phyloP scores from a whole-genome alignment of 2,113 vertebrate genomes.

The Pseudopipra pipra region DNA sequence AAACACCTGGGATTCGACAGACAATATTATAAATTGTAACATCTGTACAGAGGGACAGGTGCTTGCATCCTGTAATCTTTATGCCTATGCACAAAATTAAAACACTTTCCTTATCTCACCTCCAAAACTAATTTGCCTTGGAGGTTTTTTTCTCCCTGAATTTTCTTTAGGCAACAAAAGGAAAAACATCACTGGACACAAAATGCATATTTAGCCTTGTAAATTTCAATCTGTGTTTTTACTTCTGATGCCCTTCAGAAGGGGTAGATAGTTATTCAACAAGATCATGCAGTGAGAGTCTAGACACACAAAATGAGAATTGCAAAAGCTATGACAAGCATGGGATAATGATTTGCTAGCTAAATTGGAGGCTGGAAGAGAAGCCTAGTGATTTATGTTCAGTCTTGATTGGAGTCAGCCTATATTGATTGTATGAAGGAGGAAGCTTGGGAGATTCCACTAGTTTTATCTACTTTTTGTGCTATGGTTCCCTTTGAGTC shows the following conservation, averaged over 20 bases:
- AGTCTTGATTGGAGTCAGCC: neutral
- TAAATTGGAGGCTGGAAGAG: neutral
- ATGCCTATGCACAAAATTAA: no score
- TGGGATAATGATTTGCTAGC: neutral
- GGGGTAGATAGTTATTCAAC: neutral
- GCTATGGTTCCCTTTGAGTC: neutral
- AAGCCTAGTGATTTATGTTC: neutral
- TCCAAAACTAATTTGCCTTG: no score
- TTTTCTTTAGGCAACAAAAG: neutral
- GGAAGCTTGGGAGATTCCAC: neutral
- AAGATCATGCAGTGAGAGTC: neutral
- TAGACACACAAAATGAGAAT: neutral
- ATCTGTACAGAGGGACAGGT: no score
- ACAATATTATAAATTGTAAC: no score
- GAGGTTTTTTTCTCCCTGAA: no score
- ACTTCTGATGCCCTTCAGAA: neutral
- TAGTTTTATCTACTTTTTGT: neutral
- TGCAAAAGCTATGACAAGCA: neutral
- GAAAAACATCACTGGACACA: neutral
- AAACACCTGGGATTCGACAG: no score
- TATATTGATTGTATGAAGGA: neutral
- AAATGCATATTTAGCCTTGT: neutral
- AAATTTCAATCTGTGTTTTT: neutral
- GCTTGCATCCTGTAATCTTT: no score
- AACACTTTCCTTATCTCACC: no score